Evolutionary conservation across 2,113 vertebrate species (phyloP).

Genomic region (Nyctereutes procyonoides): DNA sequence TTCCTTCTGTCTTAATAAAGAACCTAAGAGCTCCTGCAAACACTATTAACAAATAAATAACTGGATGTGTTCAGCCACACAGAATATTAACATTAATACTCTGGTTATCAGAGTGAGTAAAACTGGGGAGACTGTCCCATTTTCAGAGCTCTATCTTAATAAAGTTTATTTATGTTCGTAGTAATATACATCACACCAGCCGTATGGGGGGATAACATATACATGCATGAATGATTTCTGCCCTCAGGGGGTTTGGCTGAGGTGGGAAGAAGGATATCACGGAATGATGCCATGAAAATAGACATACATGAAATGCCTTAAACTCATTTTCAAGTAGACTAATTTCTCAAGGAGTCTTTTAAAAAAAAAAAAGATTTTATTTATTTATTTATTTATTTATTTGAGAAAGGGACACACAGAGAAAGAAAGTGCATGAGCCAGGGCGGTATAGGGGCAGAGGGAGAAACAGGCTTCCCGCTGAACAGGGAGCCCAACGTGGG

Average conservation of each 20-base stretch:
- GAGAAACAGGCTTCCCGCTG: too few species aligned
- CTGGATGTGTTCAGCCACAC: neutral
- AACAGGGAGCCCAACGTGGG: too few species aligned
- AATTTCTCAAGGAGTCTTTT: neutral
- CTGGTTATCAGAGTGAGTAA: neutral
- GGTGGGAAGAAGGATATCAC: neutral
- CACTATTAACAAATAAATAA: neutral
- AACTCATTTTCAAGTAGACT: neutral
- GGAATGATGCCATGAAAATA: too few species aligned
- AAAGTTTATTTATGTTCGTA: neutral
- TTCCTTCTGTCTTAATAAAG: neutral
- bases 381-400: too few species aligned
- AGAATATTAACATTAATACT: neutral
- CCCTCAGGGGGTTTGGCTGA: neutral
- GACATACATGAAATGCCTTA: neutral
- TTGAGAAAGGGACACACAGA: too few species aligned
- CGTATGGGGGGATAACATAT: fast-evolving
- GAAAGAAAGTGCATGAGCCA: too few species aligned
- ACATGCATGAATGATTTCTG: neutral
- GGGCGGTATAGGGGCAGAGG: too few species aligned
- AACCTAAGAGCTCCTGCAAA: neutral
- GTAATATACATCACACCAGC: neutral
- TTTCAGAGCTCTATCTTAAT: too few species aligned
- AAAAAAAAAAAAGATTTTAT: too few species aligned
- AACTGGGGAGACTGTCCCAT: fast-evolving